Percentiles rank a stretch among this genome's conserved stretches.
Conservation (phyloP, 2,113 vertebrate species). For the Hyaena hyaena region DNA sequence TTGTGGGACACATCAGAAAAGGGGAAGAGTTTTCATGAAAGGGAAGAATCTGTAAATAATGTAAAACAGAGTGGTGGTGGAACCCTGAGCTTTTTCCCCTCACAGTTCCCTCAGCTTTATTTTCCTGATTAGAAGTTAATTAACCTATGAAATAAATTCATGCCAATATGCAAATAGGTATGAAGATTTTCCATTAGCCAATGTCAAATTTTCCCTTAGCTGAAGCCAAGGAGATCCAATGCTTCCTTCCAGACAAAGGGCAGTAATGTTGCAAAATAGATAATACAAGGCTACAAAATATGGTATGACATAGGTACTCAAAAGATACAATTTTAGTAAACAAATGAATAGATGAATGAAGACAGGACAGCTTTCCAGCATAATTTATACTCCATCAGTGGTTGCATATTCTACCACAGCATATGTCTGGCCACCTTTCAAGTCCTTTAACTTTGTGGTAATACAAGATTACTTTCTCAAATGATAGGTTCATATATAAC, state of each 20-base stretch:
- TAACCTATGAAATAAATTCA: background rate
- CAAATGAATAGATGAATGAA: background rate
- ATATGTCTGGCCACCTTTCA: background rate
- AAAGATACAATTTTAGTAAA: background rate
- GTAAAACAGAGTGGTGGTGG: background rate
- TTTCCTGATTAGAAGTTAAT: background rate
- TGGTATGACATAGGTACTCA: background rate
- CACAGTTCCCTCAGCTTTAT: background rate
- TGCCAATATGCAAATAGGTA: background rate
- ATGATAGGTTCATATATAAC: background rate
- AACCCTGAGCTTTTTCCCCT: background rate
- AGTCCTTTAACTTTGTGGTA: background rate
- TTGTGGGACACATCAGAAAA: background rate
- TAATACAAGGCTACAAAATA: background rate
- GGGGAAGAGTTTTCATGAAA: background rate
- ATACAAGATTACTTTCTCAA: background rate
- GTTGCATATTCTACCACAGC: background rate
- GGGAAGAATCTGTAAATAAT: background rate
- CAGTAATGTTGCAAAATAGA: background rate
- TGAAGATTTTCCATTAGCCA: conserved; percentile 29
- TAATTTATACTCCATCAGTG: background rate
- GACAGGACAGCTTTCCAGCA: background rate
- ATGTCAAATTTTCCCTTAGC: background rate
- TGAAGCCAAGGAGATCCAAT: background rate
- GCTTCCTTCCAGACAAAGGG: background rate